Conservation (phyloP, 2,888 invertebrate genomes). For the Athripsodes cinereus region DNA sequence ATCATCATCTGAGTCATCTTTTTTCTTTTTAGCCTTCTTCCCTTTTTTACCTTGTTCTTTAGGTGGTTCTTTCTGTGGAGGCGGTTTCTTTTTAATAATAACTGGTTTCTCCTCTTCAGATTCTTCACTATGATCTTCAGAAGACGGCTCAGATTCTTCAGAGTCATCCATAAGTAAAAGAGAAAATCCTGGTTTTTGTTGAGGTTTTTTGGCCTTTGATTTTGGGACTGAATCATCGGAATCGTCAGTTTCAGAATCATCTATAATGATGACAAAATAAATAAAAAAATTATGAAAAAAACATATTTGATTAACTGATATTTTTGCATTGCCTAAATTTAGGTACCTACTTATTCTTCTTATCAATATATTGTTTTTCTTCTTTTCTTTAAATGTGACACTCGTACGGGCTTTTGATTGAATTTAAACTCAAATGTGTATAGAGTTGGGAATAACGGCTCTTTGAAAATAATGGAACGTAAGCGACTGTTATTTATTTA, state of each 20-base stretch:
- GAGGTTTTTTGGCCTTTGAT: slow-evolving; percentile 37
- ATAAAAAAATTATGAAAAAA: no score
- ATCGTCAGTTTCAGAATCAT: slow-evolving; percentile 39
- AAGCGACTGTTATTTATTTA: no score
- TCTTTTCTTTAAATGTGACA: no score
- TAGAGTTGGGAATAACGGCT: no score
- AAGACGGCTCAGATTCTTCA: slow-evolving; percentile 41
- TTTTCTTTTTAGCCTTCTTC: slow-evolving; percentile 67
- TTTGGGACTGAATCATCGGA: slow-evolving; percentile 40
- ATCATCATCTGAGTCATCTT: slow-evolving; percentile 74
- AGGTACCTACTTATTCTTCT: no score
- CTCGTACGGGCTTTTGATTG: no score
- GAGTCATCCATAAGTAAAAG: slow-evolving; percentile 61
- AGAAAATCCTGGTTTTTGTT: slow-evolving; percentile 59
- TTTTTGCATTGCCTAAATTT: no score
- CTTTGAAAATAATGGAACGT: no score
- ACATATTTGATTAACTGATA: no score
- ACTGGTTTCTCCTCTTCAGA: slow-evolving; percentile 39
- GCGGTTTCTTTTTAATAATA: slow-evolving; percentile 38
- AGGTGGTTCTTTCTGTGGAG: slow-evolving; percentile 38
- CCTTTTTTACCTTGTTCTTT: slow-evolving; percentile 59
- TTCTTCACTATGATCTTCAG: slow-evolving; percentile 27
- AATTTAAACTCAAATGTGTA: no score
- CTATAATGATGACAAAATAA: no score
- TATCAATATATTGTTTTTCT: no score